Percentiles rank a stretch among this genome's conserved stretches.
phyloP scores from a whole-genome alignment of 2,113 vertebrate genomes.

The Motacilla tschutschensis region DNA sequence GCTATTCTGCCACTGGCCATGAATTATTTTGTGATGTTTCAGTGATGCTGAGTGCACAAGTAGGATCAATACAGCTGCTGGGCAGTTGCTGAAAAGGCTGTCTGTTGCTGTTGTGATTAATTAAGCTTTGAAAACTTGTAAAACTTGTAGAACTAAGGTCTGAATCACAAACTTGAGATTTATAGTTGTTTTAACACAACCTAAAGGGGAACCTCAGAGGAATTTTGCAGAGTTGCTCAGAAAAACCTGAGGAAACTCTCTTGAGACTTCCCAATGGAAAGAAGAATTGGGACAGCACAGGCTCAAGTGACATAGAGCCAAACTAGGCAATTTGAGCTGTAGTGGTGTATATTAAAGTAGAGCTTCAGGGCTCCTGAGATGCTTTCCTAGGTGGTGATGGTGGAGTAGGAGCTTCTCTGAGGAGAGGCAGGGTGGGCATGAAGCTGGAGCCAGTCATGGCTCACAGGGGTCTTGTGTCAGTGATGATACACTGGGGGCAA shows the following conservation, averaged over 20 bases:
- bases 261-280: accelerated
- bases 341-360: not conserved
- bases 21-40: not conserved
- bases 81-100: not conserved
- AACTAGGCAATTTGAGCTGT: not conserved
- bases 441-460: accelerated
- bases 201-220: not conserved
- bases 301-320: not conserved
- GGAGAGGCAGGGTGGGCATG: not conserved
- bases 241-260: not conserved
- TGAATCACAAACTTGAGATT: not conserved
- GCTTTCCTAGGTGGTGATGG: not conserved
- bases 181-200: not conserved
- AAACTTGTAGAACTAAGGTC: not conserved
- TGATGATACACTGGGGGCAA: not conserved
- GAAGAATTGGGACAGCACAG: not conserved
- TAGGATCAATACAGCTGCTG: not conserved
- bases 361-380: not conserved
- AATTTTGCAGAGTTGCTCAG: not conserved
- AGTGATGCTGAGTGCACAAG: not conserved
- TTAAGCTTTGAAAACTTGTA: not conserved
- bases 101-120: not conserved
- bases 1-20: not conserved
- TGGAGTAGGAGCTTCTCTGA: not conserved
- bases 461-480: not conserved